Evolutionary conservation across 2,113 vertebrate species (phyloP).

Genomic region (Tenebrosternarchus preto): DNA sequence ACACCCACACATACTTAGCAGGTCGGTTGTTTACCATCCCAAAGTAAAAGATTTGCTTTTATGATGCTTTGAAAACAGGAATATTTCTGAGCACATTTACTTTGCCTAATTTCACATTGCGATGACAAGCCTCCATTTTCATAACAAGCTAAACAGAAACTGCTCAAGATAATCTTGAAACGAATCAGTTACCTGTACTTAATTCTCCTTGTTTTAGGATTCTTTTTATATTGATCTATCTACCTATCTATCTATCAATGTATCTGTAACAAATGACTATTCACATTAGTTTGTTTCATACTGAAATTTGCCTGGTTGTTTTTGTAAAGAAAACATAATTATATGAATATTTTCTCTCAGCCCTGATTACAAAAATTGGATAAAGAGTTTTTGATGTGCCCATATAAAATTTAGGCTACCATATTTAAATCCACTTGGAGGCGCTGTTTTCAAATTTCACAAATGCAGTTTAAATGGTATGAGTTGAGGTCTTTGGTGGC

Average conservation of each 20-base stretch:
- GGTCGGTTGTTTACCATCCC: background rate
- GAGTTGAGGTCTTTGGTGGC: background rate
- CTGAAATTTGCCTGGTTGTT: background rate
- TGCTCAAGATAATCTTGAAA: background rate
- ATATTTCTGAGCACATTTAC: background rate
- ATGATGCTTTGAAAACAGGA: background rate
- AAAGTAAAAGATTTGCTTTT: background rate
- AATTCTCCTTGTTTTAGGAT: too few relatives aligned
- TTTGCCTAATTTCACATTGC: too few relatives aligned
- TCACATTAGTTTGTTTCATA: background rate
- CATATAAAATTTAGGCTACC: too few relatives aligned
- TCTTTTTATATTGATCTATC: too few relatives aligned
- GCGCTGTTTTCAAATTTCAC: conserved; percentile 5
- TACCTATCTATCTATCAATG: too few relatives aligned
- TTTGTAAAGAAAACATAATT: background rate
- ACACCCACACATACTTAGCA: background rate
- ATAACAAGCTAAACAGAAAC: background rate
- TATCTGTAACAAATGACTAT: too few relatives aligned
- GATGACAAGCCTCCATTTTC: background rate
- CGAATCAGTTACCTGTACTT: background rate
- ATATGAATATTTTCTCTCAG: too few relatives aligned
- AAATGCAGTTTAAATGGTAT: background rate
- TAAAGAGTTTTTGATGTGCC: too few relatives aligned
- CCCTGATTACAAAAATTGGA: too few relatives aligned
- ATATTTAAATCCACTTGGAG: conserved; percentile 6